These are phyloP conservation scores for Drosophila lowei DNA, from an alignment of 1,140 invertebrate species.

Conservation along the genomic window DNA sequence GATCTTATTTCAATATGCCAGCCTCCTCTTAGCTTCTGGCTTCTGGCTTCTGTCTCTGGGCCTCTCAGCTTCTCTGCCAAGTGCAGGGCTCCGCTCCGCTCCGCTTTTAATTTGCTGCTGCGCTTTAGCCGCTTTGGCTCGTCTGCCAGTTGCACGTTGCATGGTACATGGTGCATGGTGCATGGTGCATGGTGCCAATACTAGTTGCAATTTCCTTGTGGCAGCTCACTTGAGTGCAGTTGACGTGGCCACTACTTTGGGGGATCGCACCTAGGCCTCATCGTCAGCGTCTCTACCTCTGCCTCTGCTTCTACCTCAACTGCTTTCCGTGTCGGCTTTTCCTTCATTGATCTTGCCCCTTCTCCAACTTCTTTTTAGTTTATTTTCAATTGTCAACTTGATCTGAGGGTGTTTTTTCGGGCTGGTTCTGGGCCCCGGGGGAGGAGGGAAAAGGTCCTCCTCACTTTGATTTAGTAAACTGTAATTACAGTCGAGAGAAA, in stretches of 20 bases:
- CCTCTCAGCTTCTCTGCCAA: no score
- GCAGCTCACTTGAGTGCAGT: conserved; percentile 20
- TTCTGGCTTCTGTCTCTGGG: no score
- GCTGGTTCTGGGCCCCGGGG: background rate
- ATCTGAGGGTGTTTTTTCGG: conserved; percentile 3
- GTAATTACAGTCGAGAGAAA: conserved; percentile 34
- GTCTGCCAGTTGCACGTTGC: no score
- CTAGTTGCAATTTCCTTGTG: conserved; percentile 17
- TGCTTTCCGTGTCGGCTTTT: conserved; percentile 26
- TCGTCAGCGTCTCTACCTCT: background rate
- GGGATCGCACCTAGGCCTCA: conserved; percentile 36
- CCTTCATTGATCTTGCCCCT: conserved; percentile 46
- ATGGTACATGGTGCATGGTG: no score
- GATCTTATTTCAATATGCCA: conserved; percentile 81
- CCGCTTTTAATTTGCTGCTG: conserved; percentile 58
- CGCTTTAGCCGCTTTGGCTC: conserved; percentile 18
- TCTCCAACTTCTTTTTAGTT: background rate
- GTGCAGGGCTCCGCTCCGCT: conserved; percentile 4
- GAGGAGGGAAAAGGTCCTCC: no score
- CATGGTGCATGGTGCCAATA: conserved; percentile 4
- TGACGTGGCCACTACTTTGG: conserved; percentile 22
- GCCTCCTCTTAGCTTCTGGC: conserved; percentile 17
- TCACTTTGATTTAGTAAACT: conserved; percentile 47
- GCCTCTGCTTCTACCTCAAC: background rate
- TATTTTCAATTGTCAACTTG: conserved; percentile 41